Conservation (phyloP, 1,140 invertebrate genomes). For the Leucophenga varia region DNA sequence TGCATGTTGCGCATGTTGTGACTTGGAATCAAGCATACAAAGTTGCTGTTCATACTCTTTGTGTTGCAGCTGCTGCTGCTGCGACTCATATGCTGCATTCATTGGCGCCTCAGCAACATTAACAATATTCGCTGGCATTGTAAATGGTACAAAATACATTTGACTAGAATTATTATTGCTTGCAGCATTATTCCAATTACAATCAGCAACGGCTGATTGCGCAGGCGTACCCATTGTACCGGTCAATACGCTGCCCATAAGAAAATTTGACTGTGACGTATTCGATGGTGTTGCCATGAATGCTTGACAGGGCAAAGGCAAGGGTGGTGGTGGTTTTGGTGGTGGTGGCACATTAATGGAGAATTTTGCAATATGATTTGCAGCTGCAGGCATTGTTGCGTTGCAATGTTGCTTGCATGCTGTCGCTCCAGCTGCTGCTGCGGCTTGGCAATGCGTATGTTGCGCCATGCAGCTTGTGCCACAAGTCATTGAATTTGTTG, state of each 20-base stretch:
- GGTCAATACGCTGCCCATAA: no score
- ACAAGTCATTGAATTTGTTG: no score
- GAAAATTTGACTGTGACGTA: no score
- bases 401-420: no score
- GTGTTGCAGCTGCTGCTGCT: constrained; percentile 1
- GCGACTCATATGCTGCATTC: constrained; percentile 4
- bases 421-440: constrained; percentile 7
- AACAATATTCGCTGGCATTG: no score
- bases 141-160: constrained; percentile 39
- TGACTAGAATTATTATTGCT: constrained; percentile 8
- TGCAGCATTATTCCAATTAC: no score
- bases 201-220: constrained; percentile 1
- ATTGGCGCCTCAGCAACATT: no score
- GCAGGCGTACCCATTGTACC: constrained; percentile 1
- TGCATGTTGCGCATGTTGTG: no score
- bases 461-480: constrained; percentile 36
- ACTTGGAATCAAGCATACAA: no score
- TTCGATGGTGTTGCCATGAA: not conserved
- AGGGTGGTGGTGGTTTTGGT: not conserved
- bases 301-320: not conserved
- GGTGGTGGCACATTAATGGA: constrained; percentile 3
- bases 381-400: constrained; percentile 4
- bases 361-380: no score
- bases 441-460: constrained; percentile 15
- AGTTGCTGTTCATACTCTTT: not conserved